These are phyloP conservation scores for Plusia festucae DNA, from an alignment of 2,888 invertebrate species.

Conservation along the genomic window DNA sequence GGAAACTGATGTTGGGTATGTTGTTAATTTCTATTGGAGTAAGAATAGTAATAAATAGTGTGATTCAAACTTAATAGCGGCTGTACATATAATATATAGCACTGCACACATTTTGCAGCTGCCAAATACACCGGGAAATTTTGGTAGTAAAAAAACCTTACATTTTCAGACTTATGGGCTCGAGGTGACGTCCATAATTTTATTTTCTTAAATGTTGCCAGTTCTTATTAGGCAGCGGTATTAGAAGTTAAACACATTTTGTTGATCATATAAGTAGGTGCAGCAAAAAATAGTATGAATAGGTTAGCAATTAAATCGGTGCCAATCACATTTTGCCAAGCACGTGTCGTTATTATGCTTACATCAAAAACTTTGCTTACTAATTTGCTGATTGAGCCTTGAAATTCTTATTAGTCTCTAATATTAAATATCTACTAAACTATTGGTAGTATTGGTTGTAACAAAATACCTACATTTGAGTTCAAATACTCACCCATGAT, in stretches of 20 bases:
- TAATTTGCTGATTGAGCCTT: neutral
- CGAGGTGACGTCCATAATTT: neutral
- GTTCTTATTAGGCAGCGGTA: neutral
- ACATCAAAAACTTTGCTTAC: neutral
- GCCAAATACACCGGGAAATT: too few species aligned
- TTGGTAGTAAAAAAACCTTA: too few species aligned
- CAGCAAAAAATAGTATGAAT: neutral
- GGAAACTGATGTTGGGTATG: too few species aligned
- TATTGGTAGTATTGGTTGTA: neutral
- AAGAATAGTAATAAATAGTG: too few species aligned
- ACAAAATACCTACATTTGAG: too few species aligned
- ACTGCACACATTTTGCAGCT: too few species aligned
- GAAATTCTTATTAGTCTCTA: conserved; percentile 5
- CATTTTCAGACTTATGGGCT: too few species aligned
- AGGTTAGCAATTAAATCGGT: neutral
- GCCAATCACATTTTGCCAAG: neutral
- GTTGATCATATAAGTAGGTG: neutral
- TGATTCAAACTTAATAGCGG: too few species aligned
- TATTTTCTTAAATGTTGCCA: neutral
- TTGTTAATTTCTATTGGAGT: too few species aligned
- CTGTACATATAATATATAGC: too few species aligned
- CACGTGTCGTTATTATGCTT: neutral
- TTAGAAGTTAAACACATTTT: neutral
- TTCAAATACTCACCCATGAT: too few species aligned
- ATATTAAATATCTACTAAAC: conserved; percentile 2